Evolutionary conservation across 2,888 invertebrate genomes (phyloP).

Genomic region (Furcula furcula): DNA sequence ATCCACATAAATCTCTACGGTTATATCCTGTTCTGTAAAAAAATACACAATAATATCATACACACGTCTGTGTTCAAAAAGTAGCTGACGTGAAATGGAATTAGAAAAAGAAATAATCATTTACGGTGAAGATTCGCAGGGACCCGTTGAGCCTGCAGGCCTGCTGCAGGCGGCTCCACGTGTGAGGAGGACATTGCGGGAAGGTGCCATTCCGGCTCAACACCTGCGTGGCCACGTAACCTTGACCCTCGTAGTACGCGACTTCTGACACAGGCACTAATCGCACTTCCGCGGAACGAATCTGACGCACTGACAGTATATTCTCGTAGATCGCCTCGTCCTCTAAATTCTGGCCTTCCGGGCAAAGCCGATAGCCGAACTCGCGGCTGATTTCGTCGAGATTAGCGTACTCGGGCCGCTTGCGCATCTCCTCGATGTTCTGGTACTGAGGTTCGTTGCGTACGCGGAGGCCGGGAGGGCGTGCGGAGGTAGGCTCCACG

Average conservation of each 20-base stretch:
- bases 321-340: conserved; percentile 79
- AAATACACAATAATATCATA: conserved; percentile 47
- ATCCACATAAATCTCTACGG: conserved; percentile 44
- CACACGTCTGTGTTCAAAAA: conserved; percentile 29
- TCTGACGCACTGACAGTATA: conserved; percentile 74
- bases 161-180: conserved; percentile 73
- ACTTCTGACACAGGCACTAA: conserved; percentile 78
- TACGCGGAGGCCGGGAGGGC: conserved; percentile 62
- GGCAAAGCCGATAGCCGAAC: conserved; percentile 76
- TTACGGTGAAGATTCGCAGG: conserved; percentile 67
- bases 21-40: conserved; percentile 60
- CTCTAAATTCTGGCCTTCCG: conserved; percentile 77
- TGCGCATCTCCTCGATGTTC: conserved; percentile 71
- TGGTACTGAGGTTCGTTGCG: conserved; percentile 75
- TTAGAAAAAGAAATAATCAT: conserved; percentile 20
- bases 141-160: conserved; percentile 67
- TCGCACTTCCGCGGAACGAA: conserved; percentile 77
- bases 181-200: conserved; percentile 76
- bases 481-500: conserved; percentile 60
- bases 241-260: conserved; percentile 75
- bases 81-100: conserved; percentile 24
- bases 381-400: conserved; percentile 77
- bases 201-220: conserved; percentile 77
- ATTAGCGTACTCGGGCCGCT: conserved; percentile 76
- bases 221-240: conserved; percentile 75